phyloP scores from a whole-genome alignment of 2,797 vertebrate species.

The Lepidocolaptes lacrymiger region DNA sequence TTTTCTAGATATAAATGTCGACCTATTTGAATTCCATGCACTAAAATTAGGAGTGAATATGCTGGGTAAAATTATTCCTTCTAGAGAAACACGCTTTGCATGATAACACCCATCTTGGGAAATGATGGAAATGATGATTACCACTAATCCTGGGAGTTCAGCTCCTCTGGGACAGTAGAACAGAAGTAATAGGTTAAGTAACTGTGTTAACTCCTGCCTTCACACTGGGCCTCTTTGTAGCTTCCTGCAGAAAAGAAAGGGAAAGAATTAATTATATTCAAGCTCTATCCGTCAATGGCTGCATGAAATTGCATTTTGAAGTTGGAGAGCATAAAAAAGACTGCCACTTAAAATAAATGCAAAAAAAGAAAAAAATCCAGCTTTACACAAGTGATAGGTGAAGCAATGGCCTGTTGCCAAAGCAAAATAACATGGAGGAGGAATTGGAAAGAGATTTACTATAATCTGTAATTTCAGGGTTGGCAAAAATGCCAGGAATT shows the following conservation, averaged over 20 bases:
- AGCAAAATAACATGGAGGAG: not conserved
- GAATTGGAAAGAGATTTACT: not conserved
- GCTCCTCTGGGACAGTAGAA: not conserved
- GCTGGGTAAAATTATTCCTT: not conserved
- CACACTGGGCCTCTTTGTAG: not conserved
- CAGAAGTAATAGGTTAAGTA: not conserved
- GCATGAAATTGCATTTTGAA: not conserved
- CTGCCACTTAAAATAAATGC: not conserved
- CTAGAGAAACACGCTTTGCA: not conserved
- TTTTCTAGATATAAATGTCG: not conserved
- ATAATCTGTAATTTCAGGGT: constrained; percentile 5
- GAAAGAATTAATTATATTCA: not conserved
- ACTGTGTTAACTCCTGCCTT: not conserved
- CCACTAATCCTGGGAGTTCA: not conserved
- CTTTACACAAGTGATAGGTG: not conserved
- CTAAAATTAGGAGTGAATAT: not conserved
- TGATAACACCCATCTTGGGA: not conserved
- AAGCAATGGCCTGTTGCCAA: not conserved
- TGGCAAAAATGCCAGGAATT: not conserved
- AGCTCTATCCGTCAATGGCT: not conserved
- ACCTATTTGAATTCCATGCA: not conserved
- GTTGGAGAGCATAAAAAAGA: not conserved
- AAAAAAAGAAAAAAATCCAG: not conserved
- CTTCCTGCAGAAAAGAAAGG: not conserved
- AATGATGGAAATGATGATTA: fast-evolving